Evolutionary conservation across 2,113 vertebrate species (phyloP).

Genomic region (Leucoraja erinaceus): DNA sequence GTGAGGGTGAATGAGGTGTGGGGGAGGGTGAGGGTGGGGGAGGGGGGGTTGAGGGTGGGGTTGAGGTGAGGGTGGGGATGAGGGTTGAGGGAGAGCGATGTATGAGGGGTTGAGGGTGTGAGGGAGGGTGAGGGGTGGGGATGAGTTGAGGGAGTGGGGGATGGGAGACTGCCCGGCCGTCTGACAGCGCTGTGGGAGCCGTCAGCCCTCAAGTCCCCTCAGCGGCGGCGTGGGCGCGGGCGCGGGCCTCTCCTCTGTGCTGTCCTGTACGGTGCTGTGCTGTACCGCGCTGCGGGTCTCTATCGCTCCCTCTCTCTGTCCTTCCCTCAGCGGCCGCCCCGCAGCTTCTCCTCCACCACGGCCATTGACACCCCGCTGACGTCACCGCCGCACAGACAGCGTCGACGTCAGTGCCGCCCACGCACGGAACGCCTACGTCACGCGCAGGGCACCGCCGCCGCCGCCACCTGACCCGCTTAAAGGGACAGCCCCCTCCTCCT

Average conservation of each 20-base stretch:
- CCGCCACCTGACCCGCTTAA: not conserved
- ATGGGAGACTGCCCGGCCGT: not conserved
- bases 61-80: too few species aligned
- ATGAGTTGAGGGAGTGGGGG: not conserved
- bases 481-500: not conserved
- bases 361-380: constrained; percentile 39
- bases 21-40: too few species aligned
- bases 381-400: constrained; percentile 37
- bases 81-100: too few species aligned
- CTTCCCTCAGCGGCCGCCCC: not conserved
- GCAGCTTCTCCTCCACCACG: constrained; percentile 43
- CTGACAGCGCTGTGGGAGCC: not conserved
- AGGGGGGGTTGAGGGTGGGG: not conserved
- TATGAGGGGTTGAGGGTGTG: not conserved
- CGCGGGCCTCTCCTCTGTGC: too few species aligned
- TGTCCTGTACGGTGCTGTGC: too few species aligned
- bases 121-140: not conserved
- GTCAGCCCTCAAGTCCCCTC: not conserved
- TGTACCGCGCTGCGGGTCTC: too few species aligned
- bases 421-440: not conserved
- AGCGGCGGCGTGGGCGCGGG: too few species aligned
- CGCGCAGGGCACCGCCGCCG: not conserved
- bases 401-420: constrained; percentile 39
- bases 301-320: not conserved
- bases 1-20: too few species aligned